phyloP scores from a whole-genome alignment of 1,140 invertebrate species.

The Bombyx mandarina region DNA sequence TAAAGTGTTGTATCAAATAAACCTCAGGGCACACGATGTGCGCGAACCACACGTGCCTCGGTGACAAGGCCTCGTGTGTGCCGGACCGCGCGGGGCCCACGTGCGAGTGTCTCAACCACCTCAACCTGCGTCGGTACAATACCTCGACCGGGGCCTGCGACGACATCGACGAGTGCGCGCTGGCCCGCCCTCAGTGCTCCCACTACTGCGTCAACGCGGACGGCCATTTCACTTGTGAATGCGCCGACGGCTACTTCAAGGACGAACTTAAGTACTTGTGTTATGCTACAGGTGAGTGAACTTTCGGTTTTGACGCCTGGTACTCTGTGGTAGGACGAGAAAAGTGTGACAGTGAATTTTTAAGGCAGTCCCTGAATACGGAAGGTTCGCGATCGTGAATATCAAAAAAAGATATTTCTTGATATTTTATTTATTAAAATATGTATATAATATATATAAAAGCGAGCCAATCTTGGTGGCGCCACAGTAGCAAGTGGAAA shows the following conservation, averaged over 20 bases:
- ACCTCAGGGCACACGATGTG: constrained; percentile 49
- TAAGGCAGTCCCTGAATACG: no score
- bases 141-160: constrained; percentile 42
- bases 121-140: constrained; percentile 37
- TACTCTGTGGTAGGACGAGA: no score
- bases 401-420: no score
- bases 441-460: no score
- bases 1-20: not conserved
- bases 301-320: no score
- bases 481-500: no score
- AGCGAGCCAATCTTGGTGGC: no score
- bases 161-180: constrained; percentile 53
- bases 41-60: constrained; percentile 46
- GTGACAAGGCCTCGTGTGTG: constrained; percentile 47
- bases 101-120: constrained; percentile 78
- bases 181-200: constrained; percentile 74
- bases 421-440: no score
- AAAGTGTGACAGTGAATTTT: no score
- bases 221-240: constrained; percentile 85
- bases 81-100: constrained; percentile 53
- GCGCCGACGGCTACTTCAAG: constrained; percentile 81
- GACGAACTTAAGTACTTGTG: constrained; percentile 79
- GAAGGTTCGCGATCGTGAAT: no score
- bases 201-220: constrained; percentile 86
- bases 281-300: constrained; percentile 69